These are phyloP conservation scores for Polyommatus iphigenia DNA, from an alignment of 2,888 invertebrate genomes.

Conservation along the genomic window DNA sequence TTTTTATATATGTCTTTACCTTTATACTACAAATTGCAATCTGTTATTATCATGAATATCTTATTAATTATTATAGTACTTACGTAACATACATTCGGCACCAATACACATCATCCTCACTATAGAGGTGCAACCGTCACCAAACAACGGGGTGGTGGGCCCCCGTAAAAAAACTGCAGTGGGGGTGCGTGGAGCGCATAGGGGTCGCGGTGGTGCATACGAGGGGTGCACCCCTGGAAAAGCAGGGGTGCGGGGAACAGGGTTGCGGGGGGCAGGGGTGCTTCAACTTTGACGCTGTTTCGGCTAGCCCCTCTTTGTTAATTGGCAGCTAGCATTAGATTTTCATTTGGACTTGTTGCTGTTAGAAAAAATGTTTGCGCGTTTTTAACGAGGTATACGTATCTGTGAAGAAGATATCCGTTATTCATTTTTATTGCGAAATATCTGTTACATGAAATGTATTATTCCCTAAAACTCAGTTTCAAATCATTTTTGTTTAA, in stretches of 20 bases:
- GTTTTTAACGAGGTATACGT: not conserved
- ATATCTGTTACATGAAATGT: not conserved
- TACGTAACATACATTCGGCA: not conserved
- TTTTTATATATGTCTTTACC: too few relatives aligned
- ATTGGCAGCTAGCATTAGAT: constrained; percentile 60
- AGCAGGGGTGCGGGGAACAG: constrained; percentile 28
- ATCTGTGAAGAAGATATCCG: not conserved
- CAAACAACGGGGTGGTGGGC: constrained; percentile 62
- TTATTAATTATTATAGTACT: too few relatives aligned
- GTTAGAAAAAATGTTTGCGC: constrained; percentile 14
- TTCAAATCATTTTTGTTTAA: too few relatives aligned
- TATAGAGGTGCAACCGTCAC: constrained; percentile 73
- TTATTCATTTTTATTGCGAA: not conserved
- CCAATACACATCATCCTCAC: constrained; percentile 47
- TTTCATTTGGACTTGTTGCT: constrained; percentile 44
- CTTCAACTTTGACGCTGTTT: constrained; percentile 71
- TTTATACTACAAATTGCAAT: too few relatives aligned
- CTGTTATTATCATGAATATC: too few relatives aligned
- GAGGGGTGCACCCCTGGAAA: constrained; percentile 35
- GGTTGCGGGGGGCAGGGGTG: constrained; percentile 42
- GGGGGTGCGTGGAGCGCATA: constrained; percentile 38
- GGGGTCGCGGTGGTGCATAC: constrained; percentile 12
- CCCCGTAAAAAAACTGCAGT: constrained; percentile 71
- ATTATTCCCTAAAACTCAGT: too few relatives aligned
- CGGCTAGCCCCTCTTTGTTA: constrained; percentile 60